phyloP scores from a whole-genome alignment of 2,113 vertebrate genomes.

The Albula goreensis region DNA sequence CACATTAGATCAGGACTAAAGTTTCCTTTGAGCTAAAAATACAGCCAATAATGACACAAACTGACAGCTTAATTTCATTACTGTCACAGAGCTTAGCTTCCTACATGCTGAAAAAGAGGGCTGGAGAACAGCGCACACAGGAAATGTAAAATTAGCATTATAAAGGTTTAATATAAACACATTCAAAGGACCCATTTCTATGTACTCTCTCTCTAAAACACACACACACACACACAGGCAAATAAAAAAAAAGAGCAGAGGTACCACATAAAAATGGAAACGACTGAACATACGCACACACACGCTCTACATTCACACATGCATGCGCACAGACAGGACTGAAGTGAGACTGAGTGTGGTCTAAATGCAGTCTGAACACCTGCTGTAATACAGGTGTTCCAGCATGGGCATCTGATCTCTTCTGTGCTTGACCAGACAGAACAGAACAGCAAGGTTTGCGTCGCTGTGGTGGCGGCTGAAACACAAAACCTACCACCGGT shows the following conservation, averaged over 20 bases:
- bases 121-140: not conserved
- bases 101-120: not conserved
- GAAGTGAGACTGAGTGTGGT: not conserved
- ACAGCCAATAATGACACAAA: conserved; percentile 52
- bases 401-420: not conserved
- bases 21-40: conserved; percentile 42
- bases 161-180: not conserved
- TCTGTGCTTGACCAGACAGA: not conserved
- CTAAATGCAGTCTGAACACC: not conserved
- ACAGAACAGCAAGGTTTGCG: not conserved
- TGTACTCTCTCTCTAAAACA: conserved; percentile 7
- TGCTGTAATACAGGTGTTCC: not conserved
- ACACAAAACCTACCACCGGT: conserved; percentile 80
- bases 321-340: not conserved
- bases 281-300: not conserved
- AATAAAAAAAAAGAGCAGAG: conserved; percentile 22
- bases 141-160: not conserved
- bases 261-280: not conserved
- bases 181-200: not conserved
- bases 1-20: conserved; percentile 9
- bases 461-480: not conserved
- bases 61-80: conserved; percentile 29
- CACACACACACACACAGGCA: conserved; percentile 23
- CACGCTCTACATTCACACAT: not conserved
- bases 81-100: conserved; percentile 4